These are phyloP conservation scores for Dicranocentrus wangi DNA, from an alignment of 2,888 invertebrate species.

Conservation along the genomic window DNA sequence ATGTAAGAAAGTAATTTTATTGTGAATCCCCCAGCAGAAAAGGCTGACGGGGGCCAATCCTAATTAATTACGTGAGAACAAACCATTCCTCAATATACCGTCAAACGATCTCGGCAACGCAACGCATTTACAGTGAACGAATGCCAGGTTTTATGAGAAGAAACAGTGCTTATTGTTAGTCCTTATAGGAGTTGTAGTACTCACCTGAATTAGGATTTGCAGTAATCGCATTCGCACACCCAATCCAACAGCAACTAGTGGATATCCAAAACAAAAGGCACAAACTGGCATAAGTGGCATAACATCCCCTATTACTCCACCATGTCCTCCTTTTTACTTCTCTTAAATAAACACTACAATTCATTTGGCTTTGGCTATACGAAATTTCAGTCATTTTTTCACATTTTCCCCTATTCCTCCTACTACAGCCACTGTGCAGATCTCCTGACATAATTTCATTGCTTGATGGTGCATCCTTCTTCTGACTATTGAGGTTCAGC, in stretches of 20 bases:
- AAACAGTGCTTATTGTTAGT: too few relatives aligned
- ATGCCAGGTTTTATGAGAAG: too few relatives aligned
- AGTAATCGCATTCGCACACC: constrained; percentile 36
- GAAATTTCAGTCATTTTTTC: neutral
- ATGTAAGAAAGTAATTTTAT: too few relatives aligned
- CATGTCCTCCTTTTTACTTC: constrained; percentile 50
- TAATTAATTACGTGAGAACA: too few relatives aligned
- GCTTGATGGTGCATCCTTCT: constrained; percentile 6
- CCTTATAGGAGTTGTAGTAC: too few relatives aligned
- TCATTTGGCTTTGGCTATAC: constrained; percentile 62
- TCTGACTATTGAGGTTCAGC: neutral
- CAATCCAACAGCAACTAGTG: constrained; percentile 25
- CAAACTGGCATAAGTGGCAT: constrained; percentile 13
- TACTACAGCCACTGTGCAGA: neutral
- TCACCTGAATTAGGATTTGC: constrained; percentile 16
- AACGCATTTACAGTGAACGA: too few relatives aligned
- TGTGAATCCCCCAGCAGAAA: too few relatives aligned
- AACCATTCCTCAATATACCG: too few relatives aligned
- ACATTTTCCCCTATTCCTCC: neutral
- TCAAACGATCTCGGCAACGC: too few relatives aligned
- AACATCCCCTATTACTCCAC: constrained; percentile 27
- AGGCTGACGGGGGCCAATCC: too few relatives aligned
- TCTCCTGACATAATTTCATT: constrained; percentile 39
- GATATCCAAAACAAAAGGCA: constrained; percentile 50
- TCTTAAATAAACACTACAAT: constrained; percentile 47